Evolutionary conservation across 2,797 vertebrate species (phyloP), one percentile per base, ranked within the genome.

Genomic region (Micromesistius poutassou): DNA sequence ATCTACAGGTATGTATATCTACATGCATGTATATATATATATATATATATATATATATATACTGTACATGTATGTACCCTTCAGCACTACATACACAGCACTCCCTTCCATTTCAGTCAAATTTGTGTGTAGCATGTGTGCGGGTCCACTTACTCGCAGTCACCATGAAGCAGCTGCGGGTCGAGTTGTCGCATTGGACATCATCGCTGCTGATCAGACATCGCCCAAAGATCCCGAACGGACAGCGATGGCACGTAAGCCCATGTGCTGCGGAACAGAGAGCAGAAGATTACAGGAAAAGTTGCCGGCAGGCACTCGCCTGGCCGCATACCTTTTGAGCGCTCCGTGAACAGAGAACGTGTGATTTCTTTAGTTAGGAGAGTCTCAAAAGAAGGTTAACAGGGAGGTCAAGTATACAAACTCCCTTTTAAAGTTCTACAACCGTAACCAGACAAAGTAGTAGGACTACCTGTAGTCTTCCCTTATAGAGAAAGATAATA

Each of bases 191-290:
- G 31, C 91, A 93, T 0, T 31, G 62, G 30, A 84, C 3, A 0
- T 88, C 38, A 0, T 19, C 62, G 7, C 36, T 50, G 14, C 2
- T 83, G 55, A 38, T 74, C 0, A 91, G 0, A 50, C 91, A 92
- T 0, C 0, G 6, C 1, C 77, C 83, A 4, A 89, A 72, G 2
- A 91, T 0, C 0, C 82, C 85, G 0, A 91, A 0, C 0, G 31
- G 0, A 35, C 93, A 91, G 38, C 72, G 38, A 0, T 19, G 78
- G 40, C 91, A 93, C 22, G 1, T 74, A 71, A 93, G 79, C 30
- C 87, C 76, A 3, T 90, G 79, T 1, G 77, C 90, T 93, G 84
- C 79, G 78, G 3, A 75, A 1, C 9, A 22, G 7, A 75, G 72
- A 30, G 8, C 79, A 71, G 4, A 33, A 62, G 19, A 9, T 33